Base-by-base conservation (phyloP, 2,113 vertebrate species). In the Hemiprocne comata region DNA sequence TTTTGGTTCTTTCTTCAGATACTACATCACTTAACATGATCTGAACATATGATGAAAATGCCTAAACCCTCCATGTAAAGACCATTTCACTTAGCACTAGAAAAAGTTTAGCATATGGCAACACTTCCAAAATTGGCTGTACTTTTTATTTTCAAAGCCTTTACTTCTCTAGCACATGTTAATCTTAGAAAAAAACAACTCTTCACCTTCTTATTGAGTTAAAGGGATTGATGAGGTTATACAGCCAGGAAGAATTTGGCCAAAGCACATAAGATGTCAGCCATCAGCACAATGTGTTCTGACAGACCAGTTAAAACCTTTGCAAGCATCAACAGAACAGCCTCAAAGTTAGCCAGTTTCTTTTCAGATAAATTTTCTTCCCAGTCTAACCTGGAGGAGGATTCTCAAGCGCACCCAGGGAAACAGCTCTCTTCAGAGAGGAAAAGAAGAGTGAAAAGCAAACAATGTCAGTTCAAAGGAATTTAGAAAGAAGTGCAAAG, bases 261-360 rank as follows among this genome's bases (percentile, higher is more conserved):
- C 29, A 86, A 57, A 81, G 83, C 8, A 70, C 1, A 0, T 24
- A 36, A 57, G 18, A 38, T 21, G 8, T 50, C 69, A 91, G 25
- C 38, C 50, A 60, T 26, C 23, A 84, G 25, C 36, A 80, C 29
- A 57, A 53, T 40, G 28, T 76, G 65, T 69, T 77, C 36, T 91
- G n/a, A 84, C 36, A 89, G 46, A 62, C 14, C 10, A 64, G 26
- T 42, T 54, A 85, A 81, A 91, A 55, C 8, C 20, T 67, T 34
- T 38, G 67, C 0, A 0, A 71, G 23, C 15, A 19, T 25, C 31
- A 70, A 23, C 0, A 0, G 14, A 92, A 80, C 6, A 86, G 14
- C 21, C n/a, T 77, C 11, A 36, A 53, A 76, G 23, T 29, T 70
- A 74, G 21, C 9, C 18, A 11, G 29, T 5, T 13, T 62, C 33